phyloP scores from a whole-genome alignment of 2,113 vertebrate genomes.

The Dicaeum eximium region DNA sequence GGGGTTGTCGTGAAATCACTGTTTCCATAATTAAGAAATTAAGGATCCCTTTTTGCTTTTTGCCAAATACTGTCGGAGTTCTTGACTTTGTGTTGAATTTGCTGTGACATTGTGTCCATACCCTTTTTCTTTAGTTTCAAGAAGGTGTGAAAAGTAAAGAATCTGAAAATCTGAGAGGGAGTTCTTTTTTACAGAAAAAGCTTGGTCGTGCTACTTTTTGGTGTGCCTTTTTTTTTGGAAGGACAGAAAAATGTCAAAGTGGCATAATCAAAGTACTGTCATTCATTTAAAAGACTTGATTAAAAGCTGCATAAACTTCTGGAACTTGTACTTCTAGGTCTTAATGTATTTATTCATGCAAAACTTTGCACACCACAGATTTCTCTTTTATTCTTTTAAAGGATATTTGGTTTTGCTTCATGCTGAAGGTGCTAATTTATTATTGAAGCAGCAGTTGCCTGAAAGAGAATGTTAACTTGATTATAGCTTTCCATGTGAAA shows the following conservation, averaged over 20 bases:
- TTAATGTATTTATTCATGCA: not conserved
- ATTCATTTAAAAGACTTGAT: not conserved
- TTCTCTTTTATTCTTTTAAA: not conserved
- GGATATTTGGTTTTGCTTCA: not conserved
- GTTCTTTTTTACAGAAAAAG: not conserved
- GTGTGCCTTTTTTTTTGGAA: not conserved
- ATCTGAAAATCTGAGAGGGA: not conserved
- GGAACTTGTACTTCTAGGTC: not conserved
- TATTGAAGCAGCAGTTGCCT: not conserved
- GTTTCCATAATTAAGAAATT: not conserved
- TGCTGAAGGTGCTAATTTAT: not conserved
- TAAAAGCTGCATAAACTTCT: not conserved
- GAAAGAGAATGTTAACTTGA: not conserved
- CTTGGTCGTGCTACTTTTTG: not conserved
- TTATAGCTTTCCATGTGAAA: not conserved
- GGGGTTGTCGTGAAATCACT: not conserved
- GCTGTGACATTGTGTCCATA: accelerated
- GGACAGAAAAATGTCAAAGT: not conserved
- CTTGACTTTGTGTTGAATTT: not conserved
- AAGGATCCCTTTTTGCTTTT: not conserved
- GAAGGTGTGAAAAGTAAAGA: not conserved
- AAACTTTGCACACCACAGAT: not conserved
- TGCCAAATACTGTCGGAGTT: not conserved
- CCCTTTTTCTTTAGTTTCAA: not conserved
- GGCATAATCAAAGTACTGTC: not conserved